Evolutionary conservation across 92 coral and sea anemone genomes (phyloP).

Genomic region (Anthopleura xanthogrammica): DNA sequence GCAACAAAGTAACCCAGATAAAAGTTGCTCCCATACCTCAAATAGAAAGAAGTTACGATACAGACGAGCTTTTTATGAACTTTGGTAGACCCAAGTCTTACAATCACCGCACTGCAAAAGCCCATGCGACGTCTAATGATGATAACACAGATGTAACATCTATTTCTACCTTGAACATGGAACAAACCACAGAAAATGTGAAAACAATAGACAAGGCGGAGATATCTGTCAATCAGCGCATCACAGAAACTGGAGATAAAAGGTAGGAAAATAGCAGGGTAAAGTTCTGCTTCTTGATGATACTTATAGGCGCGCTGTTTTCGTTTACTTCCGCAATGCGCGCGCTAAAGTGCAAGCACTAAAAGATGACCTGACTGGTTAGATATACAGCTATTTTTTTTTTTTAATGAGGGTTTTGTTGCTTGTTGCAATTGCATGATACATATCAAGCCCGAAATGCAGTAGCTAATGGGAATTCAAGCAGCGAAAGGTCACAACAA

Average conservation of each 20-base stretch:
- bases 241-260: background rate
- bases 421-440: no score
- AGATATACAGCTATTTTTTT: no score
- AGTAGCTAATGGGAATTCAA: no score
- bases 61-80: conserved; percentile 7
- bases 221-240: background rate
- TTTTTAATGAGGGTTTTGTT: no score
- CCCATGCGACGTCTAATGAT: background rate
- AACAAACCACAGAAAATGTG: background rate
- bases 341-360: background rate
- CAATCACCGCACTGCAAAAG: background rate
- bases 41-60: background rate
- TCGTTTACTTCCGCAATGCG: no score
- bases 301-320: no score
- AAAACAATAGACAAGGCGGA: background rate
- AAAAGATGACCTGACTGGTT: background rate
- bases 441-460: no score
- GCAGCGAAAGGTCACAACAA: no score
- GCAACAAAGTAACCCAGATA: background rate
- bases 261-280: background rate
- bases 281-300: no score
- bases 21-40: background rate
- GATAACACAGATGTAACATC: background rate
- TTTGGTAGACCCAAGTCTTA: background rate
- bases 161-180: background rate